Evolutionary conservation across 1,140 invertebrate genomes (phyloP).

Genomic region (Ostrea edulis): DNA sequence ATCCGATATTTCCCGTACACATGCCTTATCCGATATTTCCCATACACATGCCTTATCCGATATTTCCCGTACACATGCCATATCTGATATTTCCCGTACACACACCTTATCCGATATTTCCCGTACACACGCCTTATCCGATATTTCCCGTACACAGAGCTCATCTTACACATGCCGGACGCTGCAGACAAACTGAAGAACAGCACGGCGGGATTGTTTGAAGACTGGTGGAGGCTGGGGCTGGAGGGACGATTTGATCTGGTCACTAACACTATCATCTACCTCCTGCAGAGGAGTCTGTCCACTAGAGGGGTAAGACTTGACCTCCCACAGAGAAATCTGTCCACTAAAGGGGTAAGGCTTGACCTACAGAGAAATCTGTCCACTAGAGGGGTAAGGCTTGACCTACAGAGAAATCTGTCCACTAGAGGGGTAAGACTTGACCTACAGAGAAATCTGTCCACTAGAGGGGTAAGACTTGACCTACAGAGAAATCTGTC

Average conservation of each 20-base stretch:
- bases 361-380: too few species aligned
- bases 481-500: too few species aligned
- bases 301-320: slow-evolving; percentile 63
- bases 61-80: slow-evolving; percentile 47
- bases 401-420: too few species aligned
- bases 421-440: too few species aligned
- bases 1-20: slow-evolving; percentile 7
- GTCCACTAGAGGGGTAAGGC: too few species aligned
- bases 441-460: too few species aligned
- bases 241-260: slow-evolving; percentile 65
- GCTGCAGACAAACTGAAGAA: slow-evolving; percentile 62
- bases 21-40: slow-evolving; percentile 68
- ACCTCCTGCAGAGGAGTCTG: slow-evolving; percentile 64
- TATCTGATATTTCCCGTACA: neutral
- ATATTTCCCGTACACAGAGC: slow-evolving; percentile 53
- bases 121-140: slow-evolving; percentile 61
- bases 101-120: slow-evolving; percentile 67
- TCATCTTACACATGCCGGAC: slow-evolving; percentile 63
- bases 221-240: slow-evolving; percentile 66
- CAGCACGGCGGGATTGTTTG: slow-evolving; percentile 64
- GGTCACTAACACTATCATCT: slow-evolving; percentile 65
- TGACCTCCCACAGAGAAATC: too few species aligned
- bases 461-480: too few species aligned
- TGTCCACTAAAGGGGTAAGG: neutral
- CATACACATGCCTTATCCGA: slow-evolving; percentile 60